These are phyloP conservation scores for Acyrthosiphon pisum DNA, from an alignment of 1,140 invertebrate genomes.

Conservation along the genomic window DNA sequence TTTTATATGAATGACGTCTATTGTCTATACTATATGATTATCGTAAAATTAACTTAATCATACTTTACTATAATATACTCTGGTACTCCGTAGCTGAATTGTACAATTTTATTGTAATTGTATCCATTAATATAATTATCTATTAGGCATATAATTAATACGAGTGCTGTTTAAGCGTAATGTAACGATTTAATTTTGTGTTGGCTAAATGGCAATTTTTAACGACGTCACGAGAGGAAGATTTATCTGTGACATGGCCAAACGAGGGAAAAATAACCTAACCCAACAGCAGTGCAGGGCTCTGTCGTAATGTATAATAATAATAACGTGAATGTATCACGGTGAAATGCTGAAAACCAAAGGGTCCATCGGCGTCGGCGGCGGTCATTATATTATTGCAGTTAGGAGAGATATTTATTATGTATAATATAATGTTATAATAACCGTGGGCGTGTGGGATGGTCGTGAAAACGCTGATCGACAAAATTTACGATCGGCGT, in stretches of 20 bases:
- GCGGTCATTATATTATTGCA: not conserved
- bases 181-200: not conserved
- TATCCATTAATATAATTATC: too few relatives aligned
- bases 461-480: not conserved
- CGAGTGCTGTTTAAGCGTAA: not conserved
- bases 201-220: not conserved
- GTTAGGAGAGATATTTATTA: not conserved
- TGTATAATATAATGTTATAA: not conserved
- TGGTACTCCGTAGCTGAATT: not conserved
- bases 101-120: not conserved
- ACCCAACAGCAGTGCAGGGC: not conserved
- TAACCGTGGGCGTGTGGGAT: not conserved
- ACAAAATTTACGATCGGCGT: not conserved
- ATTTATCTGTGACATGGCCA: not conserved
- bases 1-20: not conserved
- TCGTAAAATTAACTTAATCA: not conserved
- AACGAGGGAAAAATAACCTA: not conserved
- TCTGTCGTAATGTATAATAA: not conserved
- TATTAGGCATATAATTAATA: not conserved
- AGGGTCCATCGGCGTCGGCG: not conserved
- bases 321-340: not conserved
- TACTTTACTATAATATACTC: too few relatives aligned
- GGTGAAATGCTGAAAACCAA: not conserved
- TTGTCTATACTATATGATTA: not conserved
- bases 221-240: not conserved